These are phyloP conservation scores for Calliphora vomitoria DNA, from an alignment of 2,888 invertebrate genomes.

Conservation along the genomic window DNA sequence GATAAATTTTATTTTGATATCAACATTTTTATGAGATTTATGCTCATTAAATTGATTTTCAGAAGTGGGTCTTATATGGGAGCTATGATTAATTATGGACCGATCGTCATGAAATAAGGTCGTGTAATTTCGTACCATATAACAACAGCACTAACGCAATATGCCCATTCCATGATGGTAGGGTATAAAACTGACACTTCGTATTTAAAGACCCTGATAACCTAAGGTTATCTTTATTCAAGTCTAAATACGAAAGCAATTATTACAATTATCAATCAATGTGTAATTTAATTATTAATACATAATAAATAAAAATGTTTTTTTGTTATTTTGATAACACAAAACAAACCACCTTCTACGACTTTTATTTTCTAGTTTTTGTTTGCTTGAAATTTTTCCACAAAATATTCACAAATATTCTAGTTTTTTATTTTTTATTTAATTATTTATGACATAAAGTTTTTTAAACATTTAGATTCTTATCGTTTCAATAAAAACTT, in stretches of 20 bases:
- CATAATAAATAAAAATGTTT: no score
- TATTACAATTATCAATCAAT: background rate
- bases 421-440: background rate
- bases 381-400: slow-evolving; percentile 1
- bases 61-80: no score
- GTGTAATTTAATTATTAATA: no score
- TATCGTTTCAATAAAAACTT: slow-evolving; percentile 13
- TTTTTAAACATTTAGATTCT: background rate
- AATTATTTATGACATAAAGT: background rate
- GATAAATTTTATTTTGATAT: no score
- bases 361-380: background rate
- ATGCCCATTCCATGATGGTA: no score
- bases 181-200: background rate
- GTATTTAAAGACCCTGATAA: background rate
- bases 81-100: no score
- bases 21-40: no score
- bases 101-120: no score
- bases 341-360: background rate
- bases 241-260: background rate
- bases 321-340: no score
- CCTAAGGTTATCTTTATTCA: background rate
- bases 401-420: background rate
- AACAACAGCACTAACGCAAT: no score
- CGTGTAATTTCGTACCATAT: no score
- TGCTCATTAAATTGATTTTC: no score